Conservation (phyloP, 2,797 vertebrate species). For the Tiaroga cobitis region DNA sequence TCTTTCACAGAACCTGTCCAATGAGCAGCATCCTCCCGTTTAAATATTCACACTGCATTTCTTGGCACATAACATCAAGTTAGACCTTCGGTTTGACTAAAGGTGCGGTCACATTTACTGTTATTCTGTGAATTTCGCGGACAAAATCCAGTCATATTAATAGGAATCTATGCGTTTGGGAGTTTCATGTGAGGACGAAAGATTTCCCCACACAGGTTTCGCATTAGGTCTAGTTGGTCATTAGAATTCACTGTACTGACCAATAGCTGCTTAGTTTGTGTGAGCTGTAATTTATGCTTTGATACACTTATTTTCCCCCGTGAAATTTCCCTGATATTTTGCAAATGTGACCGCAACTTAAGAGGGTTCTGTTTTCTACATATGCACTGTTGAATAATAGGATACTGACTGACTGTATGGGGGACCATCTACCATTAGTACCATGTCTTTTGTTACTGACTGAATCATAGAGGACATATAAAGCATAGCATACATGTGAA, state of each 20-base stretch:
- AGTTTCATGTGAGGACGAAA: background rate
- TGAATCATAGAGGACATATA: background rate
- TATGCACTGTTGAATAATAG: slow-evolving; percentile 65
- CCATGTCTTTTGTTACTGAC: background rate
- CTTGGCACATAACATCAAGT: background rate
- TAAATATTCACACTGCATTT: background rate
- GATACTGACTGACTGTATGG: slow-evolving; percentile 77
- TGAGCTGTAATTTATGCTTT: background rate
- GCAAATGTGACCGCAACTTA: slow-evolving; percentile 62
- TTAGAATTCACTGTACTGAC: background rate
- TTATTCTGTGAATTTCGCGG: background rate
- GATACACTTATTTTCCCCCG: background rate
- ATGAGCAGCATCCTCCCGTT: background rate
- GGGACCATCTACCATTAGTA: slow-evolving; percentile 74
- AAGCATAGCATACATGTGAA: slow-evolving; percentile 17
- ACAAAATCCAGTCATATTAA: background rate
- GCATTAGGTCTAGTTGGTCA: background rate
- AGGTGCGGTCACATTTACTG: background rate
- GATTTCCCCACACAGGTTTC: background rate
- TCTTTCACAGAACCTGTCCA: slow-evolving; percentile 25
- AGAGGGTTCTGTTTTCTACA: slow-evolving; percentile 80
- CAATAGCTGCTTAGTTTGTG: background rate
- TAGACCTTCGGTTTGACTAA: background rate
- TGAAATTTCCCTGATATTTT: slow-evolving; percentile 57
- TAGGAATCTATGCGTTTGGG: background rate